These are phyloP conservation scores for Vimba vimba DNA, from an alignment of 2,113 vertebrate species.

Conservation along the genomic window DNA sequence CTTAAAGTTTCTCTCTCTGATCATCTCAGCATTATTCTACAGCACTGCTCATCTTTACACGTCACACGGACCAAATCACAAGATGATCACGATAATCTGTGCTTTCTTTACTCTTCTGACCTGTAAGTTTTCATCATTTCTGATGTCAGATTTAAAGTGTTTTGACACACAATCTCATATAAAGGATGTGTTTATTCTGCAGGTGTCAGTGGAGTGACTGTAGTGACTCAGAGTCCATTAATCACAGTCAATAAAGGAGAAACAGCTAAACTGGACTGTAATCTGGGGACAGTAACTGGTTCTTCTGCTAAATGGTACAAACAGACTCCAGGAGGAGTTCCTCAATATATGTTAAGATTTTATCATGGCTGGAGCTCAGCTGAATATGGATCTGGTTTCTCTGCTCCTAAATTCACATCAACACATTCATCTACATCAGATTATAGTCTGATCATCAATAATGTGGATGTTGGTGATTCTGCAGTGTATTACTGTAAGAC, in stretches of 20 bases:
- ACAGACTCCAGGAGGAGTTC: constrained; percentile 36
- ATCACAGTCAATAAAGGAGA: too few species aligned
- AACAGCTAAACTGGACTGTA: too few species aligned
- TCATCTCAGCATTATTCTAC: constrained; percentile 10
- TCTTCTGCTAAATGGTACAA: too few species aligned
- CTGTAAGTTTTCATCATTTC: too few species aligned
- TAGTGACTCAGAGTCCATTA: too few species aligned
- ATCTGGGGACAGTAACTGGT: too few species aligned
- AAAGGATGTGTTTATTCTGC: too few species aligned
- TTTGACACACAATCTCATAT: too few species aligned
- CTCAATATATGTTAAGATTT: constrained; percentile 22
- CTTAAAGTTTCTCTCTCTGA: neutral
- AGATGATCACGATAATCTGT: neutral
- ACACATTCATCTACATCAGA: neutral
- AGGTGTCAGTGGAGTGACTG: too few species aligned
- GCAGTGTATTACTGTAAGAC: constrained; percentile 63
- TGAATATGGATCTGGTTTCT: constrained; percentile 46
- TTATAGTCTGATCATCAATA: constrained; percentile 54
- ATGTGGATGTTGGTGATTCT: constrained; percentile 63
- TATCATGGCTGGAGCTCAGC: too few species aligned
- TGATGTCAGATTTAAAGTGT: neutral
- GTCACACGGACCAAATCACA: constrained; percentile 9
- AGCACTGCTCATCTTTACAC: constrained; percentile 31
- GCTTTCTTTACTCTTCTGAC: constrained; percentile 2
- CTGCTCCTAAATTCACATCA: constrained; percentile 42